phyloP scores from a whole-genome alignment of 2,113 vertebrate species.

The Triplophysa tibetana region DNA sequence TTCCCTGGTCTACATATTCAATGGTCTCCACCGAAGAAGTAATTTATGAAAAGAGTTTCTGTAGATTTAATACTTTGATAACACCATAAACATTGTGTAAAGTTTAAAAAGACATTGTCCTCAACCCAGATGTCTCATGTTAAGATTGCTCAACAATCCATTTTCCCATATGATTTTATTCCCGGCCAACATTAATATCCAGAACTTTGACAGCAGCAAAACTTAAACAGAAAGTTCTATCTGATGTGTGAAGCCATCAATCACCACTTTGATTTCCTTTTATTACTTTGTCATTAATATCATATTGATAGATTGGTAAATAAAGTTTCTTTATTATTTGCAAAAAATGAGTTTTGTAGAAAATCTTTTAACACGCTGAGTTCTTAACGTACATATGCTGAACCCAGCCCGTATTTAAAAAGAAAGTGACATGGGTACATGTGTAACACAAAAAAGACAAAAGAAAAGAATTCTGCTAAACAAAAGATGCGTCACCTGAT shows the following conservation, averaged over 20 bases:
- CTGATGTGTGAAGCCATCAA: too few relatives aligned
- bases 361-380: background rate
- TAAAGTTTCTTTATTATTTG: background rate
- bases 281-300: too few relatives aligned
- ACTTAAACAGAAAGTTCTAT: too few relatives aligned
- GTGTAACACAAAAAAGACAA: constrained; percentile 63
- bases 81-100: constrained; percentile 38
- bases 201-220: too few relatives aligned
- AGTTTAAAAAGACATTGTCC: background rate
- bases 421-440: constrained; percentile 52
- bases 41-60: constrained; percentile 61
- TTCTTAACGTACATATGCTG: background rate
- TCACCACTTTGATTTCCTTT: too few relatives aligned
- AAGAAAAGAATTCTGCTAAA: constrained; percentile 71
- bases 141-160: background rate
- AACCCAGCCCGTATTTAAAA: constrained; percentile 8
- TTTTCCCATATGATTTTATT: background rate
- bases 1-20: constrained; percentile 67
- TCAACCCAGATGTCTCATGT: background rate
- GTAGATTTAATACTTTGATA: constrained; percentile 40
- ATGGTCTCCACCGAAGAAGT: constrained; percentile 64
- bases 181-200: background rate
- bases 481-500: constrained; percentile 64
- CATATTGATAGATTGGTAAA: too few relatives aligned
- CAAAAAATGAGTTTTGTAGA: background rate